Percentiles rank a stretch among this genome's conserved stretches.
Evolutionary conservation across 2,797 vertebrate genomes (phyloP).

Genomic region (Pangasius macronema): DNA sequence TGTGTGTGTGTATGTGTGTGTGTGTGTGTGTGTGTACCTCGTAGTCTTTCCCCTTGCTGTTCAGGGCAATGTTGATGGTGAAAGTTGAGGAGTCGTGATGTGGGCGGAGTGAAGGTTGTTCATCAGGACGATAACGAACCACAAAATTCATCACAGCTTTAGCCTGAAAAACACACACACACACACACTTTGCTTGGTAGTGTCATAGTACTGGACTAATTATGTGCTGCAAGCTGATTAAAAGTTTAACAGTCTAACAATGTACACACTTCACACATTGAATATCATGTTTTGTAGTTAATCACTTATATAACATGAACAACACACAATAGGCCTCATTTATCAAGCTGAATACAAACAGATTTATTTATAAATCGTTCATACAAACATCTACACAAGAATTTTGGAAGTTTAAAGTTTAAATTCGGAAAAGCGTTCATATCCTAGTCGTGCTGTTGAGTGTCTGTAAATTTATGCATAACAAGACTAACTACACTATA

Average conservation of each 20-base stretch:
- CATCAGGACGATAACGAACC: constrained; percentile 87
- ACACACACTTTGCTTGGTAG: background rate
- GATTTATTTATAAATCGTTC: background rate
- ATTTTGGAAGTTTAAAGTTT: too few relatives aligned
- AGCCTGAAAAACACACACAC: constrained; percentile 67
- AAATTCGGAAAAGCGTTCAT: too few relatives aligned
- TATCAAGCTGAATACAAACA: background rate
- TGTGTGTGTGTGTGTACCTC: constrained; percentile 69
- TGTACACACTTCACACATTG: background rate
- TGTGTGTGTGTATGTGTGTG: background rate
- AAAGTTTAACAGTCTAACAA: background rate
- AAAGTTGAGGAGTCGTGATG: constrained; percentile 91
- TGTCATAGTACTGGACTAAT: background rate
- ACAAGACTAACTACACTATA: background rate
- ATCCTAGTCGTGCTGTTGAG: background rate
- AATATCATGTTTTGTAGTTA: background rate
- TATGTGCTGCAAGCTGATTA: background rate
- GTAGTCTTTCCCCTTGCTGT: constrained; percentile 80
- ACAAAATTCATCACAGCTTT: constrained; percentile 90
- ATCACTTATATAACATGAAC: background rate
- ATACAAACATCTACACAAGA: background rate
- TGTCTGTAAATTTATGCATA: background rate
- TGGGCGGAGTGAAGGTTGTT: constrained; percentile 83
- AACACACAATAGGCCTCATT: background rate
- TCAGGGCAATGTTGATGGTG: constrained; percentile 87